Evolutionary conservation across 2,113 vertebrate genomes (phyloP), one percentile per base, ranked within the genome.

Genomic region (Mesitornis unicolor): DNA sequence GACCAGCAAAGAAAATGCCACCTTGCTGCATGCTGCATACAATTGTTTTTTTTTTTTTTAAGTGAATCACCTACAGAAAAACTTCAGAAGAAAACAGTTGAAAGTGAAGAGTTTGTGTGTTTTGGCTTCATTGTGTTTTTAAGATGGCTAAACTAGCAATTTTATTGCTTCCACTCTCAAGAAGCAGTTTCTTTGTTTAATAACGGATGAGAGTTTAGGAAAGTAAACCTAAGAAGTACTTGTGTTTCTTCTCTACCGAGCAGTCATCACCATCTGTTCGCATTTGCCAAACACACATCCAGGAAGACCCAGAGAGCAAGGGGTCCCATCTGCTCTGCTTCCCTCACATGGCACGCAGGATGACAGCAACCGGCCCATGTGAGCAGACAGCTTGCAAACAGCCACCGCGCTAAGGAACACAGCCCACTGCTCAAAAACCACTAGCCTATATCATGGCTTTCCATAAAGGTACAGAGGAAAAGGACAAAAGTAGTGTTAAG

Each of bases 321-420:
- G 56, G 57, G 65, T 75, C 57, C 92, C 92, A 93, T 93, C 96
- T 94, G 95, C 73, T 93, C 64, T 56, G 51, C 48, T 65, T 81
- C 83, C 76, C 83, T 90, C 83, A 56, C 56, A 36, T 5, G 53
- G 69, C 61, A 71, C 51, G 54, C 31, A 88, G 16, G 60, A 73
- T 56, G 65, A 51, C 88, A 92, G 64, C 4, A 17, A 64, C 14
- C 76, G 92, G 85, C n/a, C 75, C 82, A 56, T 14, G 64, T 12
- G 75, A 88, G 50, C 54, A 88, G 33, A 31, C 38, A 73, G 79
- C 68, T 40, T 90, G 90, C 71, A 26, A 76, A 77, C 36, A 91
- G 85, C 31, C 36, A 45, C 53, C 1, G 2, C 0, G 13, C 67
- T 10, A 35, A 53, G 51, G 35, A 94, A 65, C 82, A 59, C 2